Evolutionary conservation across 2,888 invertebrate genomes (phyloP), one percentile per base, ranked within the genome.

Genomic region (Erebia epiphron): DNA sequence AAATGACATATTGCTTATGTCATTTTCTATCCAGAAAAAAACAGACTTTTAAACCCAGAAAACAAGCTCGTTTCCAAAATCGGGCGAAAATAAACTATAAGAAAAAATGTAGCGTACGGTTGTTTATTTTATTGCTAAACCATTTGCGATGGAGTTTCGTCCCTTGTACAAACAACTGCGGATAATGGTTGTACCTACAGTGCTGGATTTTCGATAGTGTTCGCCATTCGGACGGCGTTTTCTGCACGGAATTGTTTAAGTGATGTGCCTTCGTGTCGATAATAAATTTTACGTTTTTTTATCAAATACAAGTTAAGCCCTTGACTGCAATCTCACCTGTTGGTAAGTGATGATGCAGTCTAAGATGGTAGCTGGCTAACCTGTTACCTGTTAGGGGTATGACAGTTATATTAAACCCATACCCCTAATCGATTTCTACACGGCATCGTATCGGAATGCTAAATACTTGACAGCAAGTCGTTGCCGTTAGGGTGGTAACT

Each of bases 121-220:
- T 57, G 67, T 72, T 70, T 70, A 67, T 72, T 72, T 70, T 68
- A 72, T 72, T 67, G 63, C 63, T 65, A 56, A 67, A 46, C 70
- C 35, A 56, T 70, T 68, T 43, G 64, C 46, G 52, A 67, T 67
- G 62, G 72, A 68, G 64, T 71, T 71, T 66, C 26, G 67, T 67
- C 49, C 67, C 16, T 58, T 58, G 35, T 67, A 67, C 26, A 67
- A 67, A 67, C 67, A 67, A 68, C 63, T 71, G 64, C 67, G 64
- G 64, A 58, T 71, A 71, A 61, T 60, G 57, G 71, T 16, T 68
- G 68, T 73, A 68, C 49, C 49, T 68, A 21, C 67, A 61, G 67
- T 67, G 67, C 63, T 60, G 70, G 64, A 65, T 72, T 72, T 67
- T 72, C 73, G 72, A 73, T 73, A 70, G 61, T 62, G 71, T 71